Evolutionary conservation across 1,140 invertebrate species (phyloP), one percentile per base, ranked within the genome.

Genomic region (Aplysia californica): DNA sequence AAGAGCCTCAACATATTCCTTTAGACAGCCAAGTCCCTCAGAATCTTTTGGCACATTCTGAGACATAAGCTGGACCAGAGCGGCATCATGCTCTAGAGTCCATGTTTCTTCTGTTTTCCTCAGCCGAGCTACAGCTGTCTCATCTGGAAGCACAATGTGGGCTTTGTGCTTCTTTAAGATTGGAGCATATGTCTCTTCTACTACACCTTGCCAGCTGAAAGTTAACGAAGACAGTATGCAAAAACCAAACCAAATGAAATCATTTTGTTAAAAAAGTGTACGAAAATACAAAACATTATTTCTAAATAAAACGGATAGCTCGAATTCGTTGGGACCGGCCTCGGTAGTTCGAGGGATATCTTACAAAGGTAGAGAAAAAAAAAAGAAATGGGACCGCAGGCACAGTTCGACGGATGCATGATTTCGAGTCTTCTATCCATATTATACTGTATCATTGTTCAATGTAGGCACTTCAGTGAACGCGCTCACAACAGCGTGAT

Each of bases 31-130:
- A 41, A 89, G 77, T 41, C 86, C 82, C 38, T 86, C 83, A 78
- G 86, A 85, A 55, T 88, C 85, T 64, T 82, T 80, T 33, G 84
- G 82, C 21, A 86, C 79, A 73, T 84, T 79, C 75, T 87, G 83
- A 6, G 84, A 85, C 79, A 90, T 85, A 35, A 90, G 82, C 39
- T 85, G 80, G 0, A 87, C 87, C n/a, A 90, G 78, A 20, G 85
- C 84, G 65, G 88, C 87, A 79, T 90, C 89, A 77, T 86, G 82
- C 59, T 88, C 85, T 77, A 86, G 67, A 33, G 84, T 82, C 89
- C 89, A 90, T 69, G 79, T 81, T n/a, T 74, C 33, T 20, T 85
- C 84, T 5, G 86, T 33, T 21, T 74, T 72, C 38, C 73, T 71
- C 56, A 89, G 72, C 72, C 77, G 80, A n/a, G 76, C 61, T 56